Evolutionary conservation across 2,888 invertebrate genomes (phyloP), one percentile per base, ranked within the genome.

Genomic region (Ormyrus rosae): DNA sequence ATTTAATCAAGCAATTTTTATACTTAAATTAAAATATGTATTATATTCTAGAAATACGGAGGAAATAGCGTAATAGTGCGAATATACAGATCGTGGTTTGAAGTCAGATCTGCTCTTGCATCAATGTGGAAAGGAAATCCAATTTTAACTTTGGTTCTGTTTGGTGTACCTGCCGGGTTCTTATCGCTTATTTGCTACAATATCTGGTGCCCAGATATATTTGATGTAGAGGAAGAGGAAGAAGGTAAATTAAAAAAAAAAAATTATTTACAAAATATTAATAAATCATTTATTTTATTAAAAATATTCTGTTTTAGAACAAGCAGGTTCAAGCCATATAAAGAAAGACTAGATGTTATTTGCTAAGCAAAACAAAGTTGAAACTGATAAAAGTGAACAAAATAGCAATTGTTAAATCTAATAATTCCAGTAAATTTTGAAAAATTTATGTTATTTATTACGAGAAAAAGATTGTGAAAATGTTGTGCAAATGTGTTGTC

Each of bases 41-140:
- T 68, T 80, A 60, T 56, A 83, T 88, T 91, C 91, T 87, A 96
- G 96, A 93, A 94, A 64, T 96, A 96, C 88, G 98, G 98, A 55
- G 98, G 98, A 8, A 96, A 96, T 87, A 94, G 95, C 70, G 94
- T 95, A 90, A 91, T 94, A 10, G 95, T 96, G 63, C 93, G 95
- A 71, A 84, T 96, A 8, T 97, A 96, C 88, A 93, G 98, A 85
- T 93, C 94, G 2, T 94, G 96, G 88, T 98, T 95, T 89, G 98
- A 98, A 90, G 93, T 95, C n/a, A 94, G 94, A 85, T 94, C 95
- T 46, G 94, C 95, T 0, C 91, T 98, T 48, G 92, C 92, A 13
- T 95, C 95, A 84, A 97, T 98, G 97, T 98, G 97, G 97, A 93
- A 92, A 83, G 97, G 97, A 9, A 98, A 98, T 92, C 98, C 99